Evolutionary conservation across 2,888 invertebrate genomes (phyloP), one percentile per base, ranked within the genome.

Genomic region (Papilio elwesi): DNA sequence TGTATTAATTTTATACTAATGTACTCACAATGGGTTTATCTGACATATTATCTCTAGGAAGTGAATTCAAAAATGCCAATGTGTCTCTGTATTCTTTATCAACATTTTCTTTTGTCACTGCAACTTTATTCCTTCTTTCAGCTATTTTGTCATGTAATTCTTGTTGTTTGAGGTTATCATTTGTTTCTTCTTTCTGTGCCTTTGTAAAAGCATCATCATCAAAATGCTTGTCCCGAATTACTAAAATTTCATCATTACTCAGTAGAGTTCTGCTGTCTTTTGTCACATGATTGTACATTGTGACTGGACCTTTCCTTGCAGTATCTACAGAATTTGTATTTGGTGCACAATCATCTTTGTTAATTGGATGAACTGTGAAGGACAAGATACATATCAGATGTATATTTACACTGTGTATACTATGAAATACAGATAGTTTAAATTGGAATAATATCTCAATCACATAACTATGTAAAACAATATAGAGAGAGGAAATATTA

Each of bases 81-180:
- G 93, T 93, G 70, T 93, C 92, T 72, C 84, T 87, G 76, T 91
- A 93, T 77, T 94, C 94, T 73, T 91, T 92, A 71, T 94, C 92
- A 62, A 93, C 87, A 82, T 97, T 94, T 78, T 98, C 94, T 86
- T 97, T 97, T 76, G 97, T 85, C 78, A 91, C 80, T 11, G 93
- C 93, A 65, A 93, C 82, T 82, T 85, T 92, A 74, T 82, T 87
- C 71, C 90, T 87, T 70, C 53, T 53, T 16, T 70, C 66, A 15
- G 59, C 69, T 62, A 73, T 87, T 52, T 83, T 88, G 15, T 82
- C 80, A 36, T 83, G 80, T 26, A 85, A 81, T 53, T 82, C 81
- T 38, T 83, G 82, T 59, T 80, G 81, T 6, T 68, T 62, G 11
- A 80, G 74, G 10, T 74, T 71, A 3, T 76, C 74, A 48, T 73